Evolutionary conservation across 2,113 vertebrate genomes (phyloP).

Genomic region (Gymnorhina tibicen): DNA sequence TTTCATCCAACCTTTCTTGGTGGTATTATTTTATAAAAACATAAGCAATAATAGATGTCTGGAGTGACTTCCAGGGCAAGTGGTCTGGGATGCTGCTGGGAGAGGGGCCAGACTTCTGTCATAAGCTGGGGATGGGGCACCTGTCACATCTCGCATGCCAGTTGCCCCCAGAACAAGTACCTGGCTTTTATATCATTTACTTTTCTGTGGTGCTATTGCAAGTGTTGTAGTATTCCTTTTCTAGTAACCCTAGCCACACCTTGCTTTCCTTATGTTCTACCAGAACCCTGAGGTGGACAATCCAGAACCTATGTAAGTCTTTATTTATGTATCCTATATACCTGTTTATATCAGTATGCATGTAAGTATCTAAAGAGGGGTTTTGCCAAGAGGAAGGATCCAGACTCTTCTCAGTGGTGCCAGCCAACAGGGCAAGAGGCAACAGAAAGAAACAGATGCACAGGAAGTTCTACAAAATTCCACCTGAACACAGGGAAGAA

Average conservation of each 20-base stretch:
- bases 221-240: not conserved
- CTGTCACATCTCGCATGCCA: not conserved
- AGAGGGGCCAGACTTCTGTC: not conserved
- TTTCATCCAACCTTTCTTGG: not conserved
- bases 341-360: not conserved
- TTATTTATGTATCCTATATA: no score
- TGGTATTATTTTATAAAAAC: not conserved
- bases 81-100: rapidly evolving
- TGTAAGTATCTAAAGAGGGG: not conserved
- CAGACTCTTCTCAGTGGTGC: no score
- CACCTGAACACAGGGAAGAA: not conserved
- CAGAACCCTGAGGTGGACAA: not conserved
- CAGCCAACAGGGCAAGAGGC: not conserved
- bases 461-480: not conserved
- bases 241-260: not conserved
- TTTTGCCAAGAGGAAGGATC: not conserved
- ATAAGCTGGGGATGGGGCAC: not conserved
- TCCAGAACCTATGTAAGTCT: not conserved
- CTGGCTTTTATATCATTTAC: not conserved
- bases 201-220: not conserved
- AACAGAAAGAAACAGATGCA: not conserved
- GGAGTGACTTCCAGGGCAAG: not conserved
- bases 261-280: not conserved
- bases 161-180: not conserved
- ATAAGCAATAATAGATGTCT: not conserved